phyloP scores from a whole-genome alignment of 2,113 vertebrate species.

The Hipposideros armiger region DNA sequence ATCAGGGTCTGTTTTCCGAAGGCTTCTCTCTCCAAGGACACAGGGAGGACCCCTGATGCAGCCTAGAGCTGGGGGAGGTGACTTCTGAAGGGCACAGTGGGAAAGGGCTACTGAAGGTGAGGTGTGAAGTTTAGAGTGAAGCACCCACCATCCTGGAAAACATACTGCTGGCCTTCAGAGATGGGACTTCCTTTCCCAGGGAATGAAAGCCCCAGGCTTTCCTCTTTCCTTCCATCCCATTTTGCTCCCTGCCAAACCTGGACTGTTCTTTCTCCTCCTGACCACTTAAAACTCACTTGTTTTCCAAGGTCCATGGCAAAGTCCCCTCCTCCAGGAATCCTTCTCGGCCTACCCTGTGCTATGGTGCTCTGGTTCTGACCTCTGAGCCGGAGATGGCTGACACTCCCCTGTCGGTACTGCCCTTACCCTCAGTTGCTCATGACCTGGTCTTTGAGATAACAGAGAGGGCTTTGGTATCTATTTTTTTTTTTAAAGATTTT shows the following conservation, averaged over 20 bases:
- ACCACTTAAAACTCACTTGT: neutral
- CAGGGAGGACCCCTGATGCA: conserved; percentile 35
- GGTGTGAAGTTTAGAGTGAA: neutral
- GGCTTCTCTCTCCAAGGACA: conserved; percentile 63
- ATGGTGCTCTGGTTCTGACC: neutral
- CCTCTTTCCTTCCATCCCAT: neutral
- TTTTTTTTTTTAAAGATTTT: too few relatives aligned
- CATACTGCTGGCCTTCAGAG: neutral
- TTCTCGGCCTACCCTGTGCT: neutral
- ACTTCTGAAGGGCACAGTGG: neutral
- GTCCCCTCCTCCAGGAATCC: neutral
- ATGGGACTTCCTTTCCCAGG: neutral
- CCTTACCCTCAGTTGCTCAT: neutral
- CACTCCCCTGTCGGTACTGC: too few relatives aligned
- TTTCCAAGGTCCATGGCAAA: neutral
- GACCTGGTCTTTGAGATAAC: neutral
- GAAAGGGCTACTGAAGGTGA: neutral
- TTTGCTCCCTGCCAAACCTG: neutral
- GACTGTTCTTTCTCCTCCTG: neutral
- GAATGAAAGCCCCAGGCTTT: neutral
- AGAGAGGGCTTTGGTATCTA: neutral
- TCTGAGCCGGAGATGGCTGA: neutral
- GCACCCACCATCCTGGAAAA: neutral
- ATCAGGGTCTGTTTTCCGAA: conserved; percentile 59
- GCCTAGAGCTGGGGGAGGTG: neutral